phyloP scores from a whole-genome alignment of 1,140 invertebrate species.

The Drosophila watanabei region DNA sequence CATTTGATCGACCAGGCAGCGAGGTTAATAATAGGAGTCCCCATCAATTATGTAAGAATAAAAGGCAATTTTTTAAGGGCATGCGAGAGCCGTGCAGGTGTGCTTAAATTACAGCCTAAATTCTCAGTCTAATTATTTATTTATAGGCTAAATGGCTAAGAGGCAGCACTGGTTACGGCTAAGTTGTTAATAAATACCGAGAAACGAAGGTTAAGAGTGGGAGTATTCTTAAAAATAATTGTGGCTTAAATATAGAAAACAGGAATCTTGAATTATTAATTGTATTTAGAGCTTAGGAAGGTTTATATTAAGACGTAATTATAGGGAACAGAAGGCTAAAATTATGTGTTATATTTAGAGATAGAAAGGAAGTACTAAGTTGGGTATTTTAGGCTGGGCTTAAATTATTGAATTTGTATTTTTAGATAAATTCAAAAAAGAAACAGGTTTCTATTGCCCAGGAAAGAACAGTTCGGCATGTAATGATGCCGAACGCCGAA shows the following conservation, averaged over 20 bases:
- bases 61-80: background rate
- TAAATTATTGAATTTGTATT: background rate
- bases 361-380: background rate
- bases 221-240: background rate
- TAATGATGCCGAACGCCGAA: background rate
- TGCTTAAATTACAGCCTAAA: conserved; percentile 10
- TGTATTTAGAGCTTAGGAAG: background rate
- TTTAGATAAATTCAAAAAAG: too few species aligned
- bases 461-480: background rate
- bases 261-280: too few species aligned
- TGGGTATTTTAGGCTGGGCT: too few species aligned
- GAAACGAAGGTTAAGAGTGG: background rate
- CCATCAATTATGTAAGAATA: conserved; percentile 20
- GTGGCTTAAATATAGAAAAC: background rate
- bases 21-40: conserved; percentile 26
- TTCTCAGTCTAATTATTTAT: conserved; percentile 17
- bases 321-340: background rate
- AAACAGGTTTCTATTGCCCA: background rate
- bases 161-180: background rate
- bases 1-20: conserved; percentile 1
- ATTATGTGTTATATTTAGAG: too few species aligned
- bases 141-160: conserved; percentile 1
- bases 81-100: conserved; percentile 20
- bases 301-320: background rate
- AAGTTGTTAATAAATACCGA: background rate